Evolutionary conservation across 2,113 vertebrate genomes (phyloP).

Genomic region (Coracopsis vasa): DNA sequence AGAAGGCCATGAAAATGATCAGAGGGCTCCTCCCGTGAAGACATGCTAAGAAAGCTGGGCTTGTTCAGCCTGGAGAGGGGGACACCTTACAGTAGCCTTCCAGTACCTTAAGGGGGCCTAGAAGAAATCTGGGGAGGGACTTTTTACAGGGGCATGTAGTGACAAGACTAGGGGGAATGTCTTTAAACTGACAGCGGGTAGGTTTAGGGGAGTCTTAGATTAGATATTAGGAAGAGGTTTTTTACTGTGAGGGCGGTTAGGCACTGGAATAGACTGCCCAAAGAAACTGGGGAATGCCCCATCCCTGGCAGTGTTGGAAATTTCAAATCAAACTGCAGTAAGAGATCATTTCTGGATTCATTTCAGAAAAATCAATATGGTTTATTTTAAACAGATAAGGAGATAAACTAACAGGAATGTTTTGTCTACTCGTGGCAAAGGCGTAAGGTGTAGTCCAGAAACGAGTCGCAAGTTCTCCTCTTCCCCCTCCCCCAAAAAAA

Average conservation of each 20-base stretch:
- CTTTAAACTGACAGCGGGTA: background rate
- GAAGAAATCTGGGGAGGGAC: background rate
- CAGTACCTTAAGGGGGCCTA: background rate
- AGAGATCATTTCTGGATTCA: background rate
- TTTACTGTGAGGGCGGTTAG: background rate
- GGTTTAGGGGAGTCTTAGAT: background rate
- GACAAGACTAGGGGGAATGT: background rate
- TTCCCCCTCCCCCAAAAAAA: rapidly evolving
- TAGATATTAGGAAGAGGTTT: background rate
- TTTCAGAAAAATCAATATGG: background rate
- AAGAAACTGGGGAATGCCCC: background rate
- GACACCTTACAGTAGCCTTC: background rate
- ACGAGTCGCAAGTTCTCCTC: background rate
- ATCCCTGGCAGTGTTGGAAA: background rate
- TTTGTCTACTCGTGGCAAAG: background rate
- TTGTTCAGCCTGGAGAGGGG: background rate
- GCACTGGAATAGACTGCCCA: background rate
- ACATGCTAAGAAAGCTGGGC: background rate
- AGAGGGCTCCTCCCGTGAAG: background rate
- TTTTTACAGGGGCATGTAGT: background rate
- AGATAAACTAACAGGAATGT: background rate
- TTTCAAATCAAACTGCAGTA: background rate
- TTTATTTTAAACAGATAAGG: background rate
- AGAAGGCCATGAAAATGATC: background rate
- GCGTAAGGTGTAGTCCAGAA: background rate